phyloP scores from a whole-genome alignment of 2,797 vertebrate genomes.

The Ctenopoma kingsleyae region DNA sequence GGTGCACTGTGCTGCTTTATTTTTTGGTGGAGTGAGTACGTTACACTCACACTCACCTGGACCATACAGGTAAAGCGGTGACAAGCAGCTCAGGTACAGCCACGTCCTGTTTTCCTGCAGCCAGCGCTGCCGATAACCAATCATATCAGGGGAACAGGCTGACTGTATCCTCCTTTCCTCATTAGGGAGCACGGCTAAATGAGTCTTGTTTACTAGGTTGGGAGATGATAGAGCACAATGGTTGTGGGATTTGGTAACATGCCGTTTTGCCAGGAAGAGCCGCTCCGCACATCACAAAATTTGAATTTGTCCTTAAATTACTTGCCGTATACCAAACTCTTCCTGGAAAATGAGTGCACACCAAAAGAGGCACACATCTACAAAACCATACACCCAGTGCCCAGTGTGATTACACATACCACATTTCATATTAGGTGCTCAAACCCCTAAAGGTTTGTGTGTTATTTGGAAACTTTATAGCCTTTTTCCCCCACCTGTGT shows the following conservation, averaged over 20 bases:
- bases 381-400: conserved; percentile 27
- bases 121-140: conserved; percentile 84
- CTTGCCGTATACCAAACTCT: not conserved
- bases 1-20: conserved; percentile 31
- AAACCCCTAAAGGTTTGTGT: conserved; percentile 1
- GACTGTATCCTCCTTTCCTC: conserved; percentile 74
- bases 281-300: not conserved
- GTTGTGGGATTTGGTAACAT: conserved; percentile 48
- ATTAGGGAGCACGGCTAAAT: conserved; percentile 69
- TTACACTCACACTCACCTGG: conserved; percentile 83
- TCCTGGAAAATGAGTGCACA: conserved; percentile 3
- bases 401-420: conserved; percentile 6
- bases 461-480: not conserved
- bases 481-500: not conserved
- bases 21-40: conserved; percentile 61
- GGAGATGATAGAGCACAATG: conserved; percentile 70
- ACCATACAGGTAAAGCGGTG: conserved; percentile 76
- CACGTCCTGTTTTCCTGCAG: conserved; percentile 84
- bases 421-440: not conserved
- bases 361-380: not conserved
- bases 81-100: conserved; percentile 86
- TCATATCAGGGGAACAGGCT: conserved; percentile 78
- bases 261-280: conserved; percentile 22
- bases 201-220: conserved; percentile 67
- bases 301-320: not conserved